Conservation (phyloP, 2,113 vertebrate genomes). For the Acanthochromis polyacanthus region DNA sequence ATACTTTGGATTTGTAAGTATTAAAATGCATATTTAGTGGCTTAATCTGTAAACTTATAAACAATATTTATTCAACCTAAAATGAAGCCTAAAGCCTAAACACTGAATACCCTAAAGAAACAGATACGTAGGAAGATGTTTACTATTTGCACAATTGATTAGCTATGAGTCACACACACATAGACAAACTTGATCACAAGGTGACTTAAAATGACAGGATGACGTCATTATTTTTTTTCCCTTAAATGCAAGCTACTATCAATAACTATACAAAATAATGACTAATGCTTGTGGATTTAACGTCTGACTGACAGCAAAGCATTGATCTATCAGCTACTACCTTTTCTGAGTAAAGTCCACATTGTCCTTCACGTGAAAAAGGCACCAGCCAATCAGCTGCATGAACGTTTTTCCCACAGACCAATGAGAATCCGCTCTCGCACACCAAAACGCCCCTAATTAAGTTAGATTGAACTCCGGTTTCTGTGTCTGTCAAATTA, state of each 20-base stretch:
- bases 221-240: no score
- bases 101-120: not conserved
- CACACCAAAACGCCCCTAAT: conserved; percentile 48
- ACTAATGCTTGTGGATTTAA: not conserved
- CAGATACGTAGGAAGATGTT: not conserved
- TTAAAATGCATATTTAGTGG: not conserved
- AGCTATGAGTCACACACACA: not conserved
- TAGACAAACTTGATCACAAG: not conserved
- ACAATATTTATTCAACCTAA: not conserved
- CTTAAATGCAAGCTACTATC: not conserved
- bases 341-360: not conserved
- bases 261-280: not conserved
- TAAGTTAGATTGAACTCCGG: conserved; percentile 62
- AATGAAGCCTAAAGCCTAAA: not conserved
- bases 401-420: not conserved
- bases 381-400: conserved; percentile 31
- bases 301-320: not conserved
- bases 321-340: not conserved
- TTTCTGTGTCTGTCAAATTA: conserved; percentile 70
- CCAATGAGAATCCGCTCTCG: conserved; percentile 47
- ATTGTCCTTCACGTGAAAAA: conserved; percentile 7
- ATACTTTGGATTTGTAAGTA: not conserved
- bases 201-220: not conserved
- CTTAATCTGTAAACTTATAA: not conserved
- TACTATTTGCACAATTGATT: not conserved